Conservation (phyloP, 2,797 vertebrate genomes). For the Agapornis canus region DNA sequence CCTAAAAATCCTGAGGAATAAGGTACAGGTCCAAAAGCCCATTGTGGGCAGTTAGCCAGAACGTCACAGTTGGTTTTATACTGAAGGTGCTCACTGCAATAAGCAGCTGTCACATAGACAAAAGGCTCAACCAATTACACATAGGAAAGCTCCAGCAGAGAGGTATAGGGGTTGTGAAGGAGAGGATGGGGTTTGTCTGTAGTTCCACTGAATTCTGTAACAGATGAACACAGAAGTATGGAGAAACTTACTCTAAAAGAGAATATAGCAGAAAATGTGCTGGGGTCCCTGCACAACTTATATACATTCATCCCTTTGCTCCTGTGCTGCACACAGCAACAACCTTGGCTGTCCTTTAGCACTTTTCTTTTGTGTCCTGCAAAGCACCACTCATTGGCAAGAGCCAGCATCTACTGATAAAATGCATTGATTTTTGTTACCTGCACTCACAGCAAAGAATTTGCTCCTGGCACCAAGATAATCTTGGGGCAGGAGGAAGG, state of each 20-base stretch:
- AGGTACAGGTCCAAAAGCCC: neutral
- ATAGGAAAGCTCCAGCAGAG: neutral
- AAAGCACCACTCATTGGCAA: neutral
- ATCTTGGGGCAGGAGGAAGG: neutral
- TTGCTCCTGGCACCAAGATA: neutral
- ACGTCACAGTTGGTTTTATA: neutral
- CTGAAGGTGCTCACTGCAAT: neutral
- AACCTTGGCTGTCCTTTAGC: neutral
- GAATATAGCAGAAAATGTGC: neutral
- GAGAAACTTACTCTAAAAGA: neutral
- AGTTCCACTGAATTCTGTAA: neutral
- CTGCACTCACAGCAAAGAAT: neutral
- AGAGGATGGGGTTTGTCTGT: fast-evolving
- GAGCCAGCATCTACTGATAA: neutral
- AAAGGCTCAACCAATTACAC: neutral
- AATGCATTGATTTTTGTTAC: neutral
- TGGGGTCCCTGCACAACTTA: neutral
- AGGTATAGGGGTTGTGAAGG: neutral
- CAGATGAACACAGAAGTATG: neutral
- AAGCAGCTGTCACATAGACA: neutral
- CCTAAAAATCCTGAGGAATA: neutral
- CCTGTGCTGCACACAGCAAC: neutral
- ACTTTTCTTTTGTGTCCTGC: neutral
- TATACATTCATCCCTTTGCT: neutral
- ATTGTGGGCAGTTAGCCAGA: fast-evolving